Conservation (phyloP, 2,797 vertebrate genomes). For the Catostomus latipinnis region DNA sequence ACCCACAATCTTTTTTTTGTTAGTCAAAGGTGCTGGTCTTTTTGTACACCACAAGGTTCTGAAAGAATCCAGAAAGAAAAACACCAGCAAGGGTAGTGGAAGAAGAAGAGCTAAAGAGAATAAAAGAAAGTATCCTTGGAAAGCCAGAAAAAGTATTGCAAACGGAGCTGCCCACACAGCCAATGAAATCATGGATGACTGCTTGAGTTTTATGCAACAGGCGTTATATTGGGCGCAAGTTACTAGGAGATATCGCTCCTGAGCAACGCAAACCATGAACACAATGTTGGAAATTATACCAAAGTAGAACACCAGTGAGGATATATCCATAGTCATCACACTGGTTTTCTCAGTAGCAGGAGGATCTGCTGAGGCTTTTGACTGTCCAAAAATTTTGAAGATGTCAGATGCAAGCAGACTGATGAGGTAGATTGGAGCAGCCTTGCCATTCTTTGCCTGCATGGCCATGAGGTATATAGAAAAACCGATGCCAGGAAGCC, state of each 20-base stretch:
- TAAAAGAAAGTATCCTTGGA: constrained; percentile 60
- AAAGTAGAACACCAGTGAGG: constrained; percentile 69
- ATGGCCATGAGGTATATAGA: constrained; percentile 71
- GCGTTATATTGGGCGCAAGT: constrained; percentile 62
- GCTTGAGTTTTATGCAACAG: constrained; percentile 58
- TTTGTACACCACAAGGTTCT: constrained; percentile 65
- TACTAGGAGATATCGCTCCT: constrained; percentile 69
- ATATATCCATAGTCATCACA: constrained; percentile 13
- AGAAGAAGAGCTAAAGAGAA: constrained; percentile 67
- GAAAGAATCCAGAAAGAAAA: constrained; percentile 71
- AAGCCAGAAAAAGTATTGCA: constrained; percentile 63
- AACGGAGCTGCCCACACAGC: constrained; percentile 60
- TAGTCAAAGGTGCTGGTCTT: constrained; percentile 35
- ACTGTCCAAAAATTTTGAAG: constrained; percentile 70
- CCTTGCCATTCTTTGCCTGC: constrained; percentile 65
- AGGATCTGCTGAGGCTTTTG: neutral
- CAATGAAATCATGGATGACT: constrained; percentile 54
- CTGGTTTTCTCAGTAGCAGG: neutral
- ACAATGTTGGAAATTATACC: constrained; percentile 68
- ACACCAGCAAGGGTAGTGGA: constrained; percentile 72
- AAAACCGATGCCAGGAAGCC: constrained; percentile 69
- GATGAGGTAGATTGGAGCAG: constrained; percentile 65
- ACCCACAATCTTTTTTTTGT: constrained; percentile 63
- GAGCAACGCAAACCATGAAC: constrained; percentile 71
- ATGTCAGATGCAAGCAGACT: constrained; percentile 72